A percentile compares a stretch with the other conserved stretches of the same genome.
phyloP scores from a whole-genome alignment of 2,888 invertebrate genomes.

The Heliconius ethilla region DNA sequence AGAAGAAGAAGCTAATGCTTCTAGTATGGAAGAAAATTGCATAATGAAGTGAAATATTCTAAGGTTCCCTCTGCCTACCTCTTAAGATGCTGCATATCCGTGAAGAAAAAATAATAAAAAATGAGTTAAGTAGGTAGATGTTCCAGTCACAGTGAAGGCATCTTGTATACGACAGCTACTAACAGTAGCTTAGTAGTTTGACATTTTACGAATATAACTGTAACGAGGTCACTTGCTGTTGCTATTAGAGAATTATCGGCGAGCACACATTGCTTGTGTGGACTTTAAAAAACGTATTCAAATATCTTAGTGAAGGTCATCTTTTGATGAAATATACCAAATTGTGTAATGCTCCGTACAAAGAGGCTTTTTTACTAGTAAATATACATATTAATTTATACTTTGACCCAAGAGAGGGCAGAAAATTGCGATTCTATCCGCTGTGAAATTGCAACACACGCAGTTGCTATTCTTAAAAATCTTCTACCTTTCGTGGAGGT shows the following conservation, averaged over 20 bases:
- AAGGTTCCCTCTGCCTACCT: not conserved
- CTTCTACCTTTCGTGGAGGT: not conserved
- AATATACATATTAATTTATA: not conserved
- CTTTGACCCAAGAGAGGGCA: not conserved
- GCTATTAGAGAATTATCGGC: constrained; percentile 67
- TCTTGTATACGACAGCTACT: constrained; percentile 46
- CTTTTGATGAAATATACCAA: constrained; percentile 36
- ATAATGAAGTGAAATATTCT: not conserved
- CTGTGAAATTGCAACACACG: not conserved
- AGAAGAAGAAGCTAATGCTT: not conserved
- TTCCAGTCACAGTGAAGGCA: constrained; percentile 48
- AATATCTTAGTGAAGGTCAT: constrained; percentile 67
- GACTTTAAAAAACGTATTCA: constrained; percentile 48
- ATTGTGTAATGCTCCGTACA: constrained; percentile 24
- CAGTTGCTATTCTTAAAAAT: not conserved
- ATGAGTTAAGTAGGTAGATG: constrained; percentile 35
- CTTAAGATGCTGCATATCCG: not conserved
- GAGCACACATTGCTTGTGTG: constrained; percentile 44
- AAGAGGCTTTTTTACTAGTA: not conserved
- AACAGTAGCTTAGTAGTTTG: constrained; percentile 63
- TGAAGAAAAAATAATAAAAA: not conserved
- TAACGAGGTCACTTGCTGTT: constrained; percentile 76
- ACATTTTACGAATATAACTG: constrained; percentile 73
- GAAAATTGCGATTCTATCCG: not conserved
- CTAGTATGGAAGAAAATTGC: not conserved